Evolutionary conservation across 1,140 invertebrate genomes (phyloP), one percentile per base, ranked within the genome.

Genomic region (Drosophila biarmipes): DNA sequence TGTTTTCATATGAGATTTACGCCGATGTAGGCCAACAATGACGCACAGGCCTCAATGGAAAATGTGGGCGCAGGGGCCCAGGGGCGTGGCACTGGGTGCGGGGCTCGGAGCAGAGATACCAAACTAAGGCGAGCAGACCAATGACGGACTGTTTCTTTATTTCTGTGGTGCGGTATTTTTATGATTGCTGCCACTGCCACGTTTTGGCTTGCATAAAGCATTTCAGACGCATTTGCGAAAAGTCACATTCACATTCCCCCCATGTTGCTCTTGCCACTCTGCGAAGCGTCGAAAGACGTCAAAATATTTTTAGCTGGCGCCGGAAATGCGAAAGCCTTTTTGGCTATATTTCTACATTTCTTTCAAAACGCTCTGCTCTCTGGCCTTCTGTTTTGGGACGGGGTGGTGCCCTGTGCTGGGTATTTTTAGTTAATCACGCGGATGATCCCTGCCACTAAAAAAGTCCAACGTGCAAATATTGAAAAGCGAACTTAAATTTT

Each of bases 281-380:
- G 14, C 14, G n/a, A 11, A 57, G 37, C 52, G 34, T 49, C 56
- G 57, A 80, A 80, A 85, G 73, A 85, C 77, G 73, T 86, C 62
- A 86, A 85, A 75, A 86, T 86, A 85, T 85, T 81, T 85, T 86
- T 86, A 85, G 81, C 68, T 80, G 81, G 81, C 81, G 81, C 81
- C 81, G 81, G 81, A 85, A 86, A 85, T 85, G 78, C 78, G 78
- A 85, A 80, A 81, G 73, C 59, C 78, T 78, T 85, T 82, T 56
- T 53, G 48, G 48, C 29, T 52, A 29, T 53, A 37, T 51, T 34
- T 76, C 27, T 55, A 55, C 19, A 49, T 38, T 63, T 63, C 17
- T 48, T 68, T 24, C 34, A 38, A 68, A 55, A 68, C 34, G 63
- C 48, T 29, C 12, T 71, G 59, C 43, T 52, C 29, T 57, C 15